Percentiles rank a stretch among this genome's conserved stretches.
Evolutionary conservation across 1,140 invertebrate genomes (phyloP).

Genomic region (Steinernema feltiae): DNA sequence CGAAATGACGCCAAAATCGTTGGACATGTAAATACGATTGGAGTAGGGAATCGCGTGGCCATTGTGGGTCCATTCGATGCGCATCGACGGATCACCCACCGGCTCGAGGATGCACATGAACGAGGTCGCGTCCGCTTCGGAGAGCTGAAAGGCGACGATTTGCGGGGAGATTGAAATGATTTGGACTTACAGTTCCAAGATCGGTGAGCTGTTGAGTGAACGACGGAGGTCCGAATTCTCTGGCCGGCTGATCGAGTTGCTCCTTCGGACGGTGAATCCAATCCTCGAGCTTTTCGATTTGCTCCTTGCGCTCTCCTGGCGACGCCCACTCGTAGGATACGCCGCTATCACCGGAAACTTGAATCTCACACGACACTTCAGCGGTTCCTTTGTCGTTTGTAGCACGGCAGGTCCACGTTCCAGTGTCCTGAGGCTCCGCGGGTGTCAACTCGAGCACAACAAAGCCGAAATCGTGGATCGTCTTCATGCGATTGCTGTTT

Average conservation of each 20-base stretch:
- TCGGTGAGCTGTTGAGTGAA: conserved; percentile 49
- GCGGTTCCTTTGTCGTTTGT: conserved; percentile 82
- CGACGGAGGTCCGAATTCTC: conserved; percentile 48
- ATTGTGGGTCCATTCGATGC: conserved; percentile 89
- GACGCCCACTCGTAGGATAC: conserved; percentile 86
- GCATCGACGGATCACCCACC: conserved; percentile 86
- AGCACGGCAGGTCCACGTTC: conserved; percentile 79
- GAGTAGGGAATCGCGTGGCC: conserved; percentile 71
- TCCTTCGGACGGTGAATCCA: conserved; percentile 51
- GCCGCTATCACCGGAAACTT: conserved; percentile 69
- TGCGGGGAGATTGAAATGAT: conserved; percentile 66
- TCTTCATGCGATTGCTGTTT: conserved; percentile 69
- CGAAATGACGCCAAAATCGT: conserved; percentile 90
- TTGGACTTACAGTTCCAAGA: conserved; percentile 36
- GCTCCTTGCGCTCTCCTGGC: conserved; percentile 80
- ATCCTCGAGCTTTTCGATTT: conserved; percentile 51
- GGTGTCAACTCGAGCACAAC: conserved; percentile 90
- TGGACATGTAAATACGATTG: conserved; percentile 88
- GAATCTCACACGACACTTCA: conserved; percentile 82
- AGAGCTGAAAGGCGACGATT: conserved; percentile 60
- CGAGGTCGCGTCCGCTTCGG: conserved; percentile 82
- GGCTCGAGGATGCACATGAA: conserved; percentile 87
- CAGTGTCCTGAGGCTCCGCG: conserved; percentile 82
- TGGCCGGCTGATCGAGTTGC: conserved; percentile 40
- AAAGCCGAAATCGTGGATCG: conserved; percentile 91